Base-by-base conservation (phyloP, 2,888 invertebrate genomes). In the Cheilosia urbana region DNA sequence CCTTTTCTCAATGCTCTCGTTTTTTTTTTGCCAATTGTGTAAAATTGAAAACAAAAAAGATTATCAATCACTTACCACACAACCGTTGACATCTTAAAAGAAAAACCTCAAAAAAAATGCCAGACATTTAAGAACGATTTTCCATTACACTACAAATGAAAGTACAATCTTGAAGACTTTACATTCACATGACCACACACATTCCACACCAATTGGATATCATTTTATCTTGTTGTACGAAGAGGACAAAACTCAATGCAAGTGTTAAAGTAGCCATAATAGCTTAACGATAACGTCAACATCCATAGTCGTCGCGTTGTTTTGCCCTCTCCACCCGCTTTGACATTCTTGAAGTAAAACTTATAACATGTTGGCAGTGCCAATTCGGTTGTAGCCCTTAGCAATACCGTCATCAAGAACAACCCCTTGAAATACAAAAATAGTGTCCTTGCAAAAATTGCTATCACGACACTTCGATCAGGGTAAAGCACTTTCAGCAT, bases 391-490 rank as follows among this genome's bases (percentile, higher is more conserved):
- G 42, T n/a, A 40, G 21, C 30, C 30, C 57, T 4, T 19, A 24
- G 47, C 13, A 49, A 78, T 51, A 30, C 66, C 62, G 60, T 40
- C 71, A 66, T 72, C 71, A 72, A 42, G 30, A 13, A 71, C 55
- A 55, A 51, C 51, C 11, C 11, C 58, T 58, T 63, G 55, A 63
- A 80, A 53, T 27, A 45, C 17, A 73, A 55, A 72, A 1, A 51
- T 30, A 69, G 51, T 58, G 68, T 80, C 75, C 69, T 65, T 75
- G 40, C 27, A 71, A 60, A 55, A 49, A 69, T 34, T 75, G 60
- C 75, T 80, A 84, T 84, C 84, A 65, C 45, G 75, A 76, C 84
- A 84, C 75, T 84, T 60, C 65, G 84, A 84, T 84, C 84, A 53
- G 73, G 40, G n/a, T 63, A 73, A 71, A 75, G 69, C 65, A 80